A percentile compares a stretch with the other conserved stretches of the same genome.
These are phyloP conservation scores for Metacarcinus magister DNA, from an alignment of 2,888 invertebrate species.

Conservation along the genomic window DNA sequence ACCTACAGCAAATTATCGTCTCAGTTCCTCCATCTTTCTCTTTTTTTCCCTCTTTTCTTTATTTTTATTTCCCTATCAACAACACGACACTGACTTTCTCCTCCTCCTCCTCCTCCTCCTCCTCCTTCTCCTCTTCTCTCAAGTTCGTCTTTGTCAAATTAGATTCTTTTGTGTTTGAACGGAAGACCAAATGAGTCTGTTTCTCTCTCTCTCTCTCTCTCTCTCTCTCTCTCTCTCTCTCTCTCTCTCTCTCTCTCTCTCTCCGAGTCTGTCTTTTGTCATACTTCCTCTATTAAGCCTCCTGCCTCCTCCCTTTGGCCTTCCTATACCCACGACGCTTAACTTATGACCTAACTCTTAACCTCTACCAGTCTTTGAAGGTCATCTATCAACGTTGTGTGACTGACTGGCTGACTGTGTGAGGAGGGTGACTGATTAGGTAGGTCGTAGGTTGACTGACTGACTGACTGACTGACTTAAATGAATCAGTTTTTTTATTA, in stretches of 20 bases:
- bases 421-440: no score
- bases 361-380: no score
- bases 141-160: neutral
- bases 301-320: no score
- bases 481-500: no score
- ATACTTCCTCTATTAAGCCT: no score
- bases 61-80: neutral
- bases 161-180: slow-evolving; percentile 3
- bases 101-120: neutral
- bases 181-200: neutral
- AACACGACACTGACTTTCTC: neutral
- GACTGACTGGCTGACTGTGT: neutral
- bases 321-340: no score
- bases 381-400: no score
- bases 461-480: neutral
- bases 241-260: slow-evolving; percentile 26
- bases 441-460: neutral
- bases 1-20: neutral
- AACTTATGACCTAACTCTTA: no score
- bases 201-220: neutral
- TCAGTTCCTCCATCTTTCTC: neutral
- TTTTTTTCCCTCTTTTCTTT: slow-evolving; percentile 16
- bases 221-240: neutral
- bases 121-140: neutral
- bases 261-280: neutral